A percentile compares a stretch with the other conserved stretches of the same genome.
phyloP scores from a whole-genome alignment of 2,113 vertebrate species.

The Chloroceryle aenea region DNA sequence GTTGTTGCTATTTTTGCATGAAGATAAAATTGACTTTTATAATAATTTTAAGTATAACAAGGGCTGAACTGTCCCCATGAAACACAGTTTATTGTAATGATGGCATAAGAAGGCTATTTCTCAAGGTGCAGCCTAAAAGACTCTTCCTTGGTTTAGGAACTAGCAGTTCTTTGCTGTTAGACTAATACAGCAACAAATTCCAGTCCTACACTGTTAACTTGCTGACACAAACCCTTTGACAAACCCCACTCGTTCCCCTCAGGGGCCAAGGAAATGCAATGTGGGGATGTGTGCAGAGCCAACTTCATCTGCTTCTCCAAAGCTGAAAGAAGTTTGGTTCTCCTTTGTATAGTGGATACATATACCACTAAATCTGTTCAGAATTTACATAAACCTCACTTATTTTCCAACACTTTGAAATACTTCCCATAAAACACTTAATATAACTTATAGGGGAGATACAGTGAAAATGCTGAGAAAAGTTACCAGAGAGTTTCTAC shows the following conservation, averaged over 20 bases:
- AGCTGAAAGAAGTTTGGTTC: neutral
- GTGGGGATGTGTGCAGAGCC: neutral
- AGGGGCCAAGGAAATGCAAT: neutral
- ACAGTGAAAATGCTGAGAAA: neutral
- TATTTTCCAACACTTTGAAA: neutral
- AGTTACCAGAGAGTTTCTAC: rapidly evolving
- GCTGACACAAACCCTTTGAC: neutral
- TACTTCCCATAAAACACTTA: neutral
- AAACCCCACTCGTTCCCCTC: neutral
- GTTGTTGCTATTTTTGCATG: neutral
- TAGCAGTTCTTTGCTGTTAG: neutral
- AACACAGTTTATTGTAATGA: neutral
- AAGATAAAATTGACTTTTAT: neutral
- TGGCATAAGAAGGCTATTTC: neutral
- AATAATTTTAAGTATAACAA: neutral
- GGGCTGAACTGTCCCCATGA: neutral
- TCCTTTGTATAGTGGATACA: neutral
- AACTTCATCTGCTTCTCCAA: neutral
- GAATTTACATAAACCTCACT: neutral
- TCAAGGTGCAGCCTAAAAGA: neutral
- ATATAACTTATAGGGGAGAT: neutral
- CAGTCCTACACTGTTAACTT: neutral
- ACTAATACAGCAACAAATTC: neutral
- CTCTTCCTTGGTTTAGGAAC: neutral
- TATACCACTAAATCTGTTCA: neutral